Percentiles rank a stretch among this genome's conserved stretches.
These are phyloP conservation scores for Vulpes ferrilata DNA, from an alignment of 2,113 vertebrate species.

Conservation along the genomic window DNA sequence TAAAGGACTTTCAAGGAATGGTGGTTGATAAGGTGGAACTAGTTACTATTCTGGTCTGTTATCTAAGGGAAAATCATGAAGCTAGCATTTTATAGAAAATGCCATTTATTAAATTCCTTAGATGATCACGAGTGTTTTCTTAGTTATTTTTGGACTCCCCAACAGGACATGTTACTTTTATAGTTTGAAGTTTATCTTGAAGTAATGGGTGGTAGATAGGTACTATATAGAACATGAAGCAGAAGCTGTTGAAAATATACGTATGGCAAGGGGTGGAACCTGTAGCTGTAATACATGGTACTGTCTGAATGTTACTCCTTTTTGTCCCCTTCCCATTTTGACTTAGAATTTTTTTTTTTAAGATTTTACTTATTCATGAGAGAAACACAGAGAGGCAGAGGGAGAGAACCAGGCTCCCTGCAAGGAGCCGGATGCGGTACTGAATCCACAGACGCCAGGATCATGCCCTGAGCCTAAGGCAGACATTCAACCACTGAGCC, in stretches of 20 bases:
- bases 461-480: no score
- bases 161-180: not conserved
- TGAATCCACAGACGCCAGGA: no score
- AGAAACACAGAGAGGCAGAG: no score
- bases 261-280: not conserved
- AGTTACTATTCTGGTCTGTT: conserved; percentile 75
- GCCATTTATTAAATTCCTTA: conserved; percentile 48
- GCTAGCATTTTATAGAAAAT: conserved; percentile 53
- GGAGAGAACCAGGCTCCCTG: no score
- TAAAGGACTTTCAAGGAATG: conserved; percentile 78
- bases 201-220: not conserved
- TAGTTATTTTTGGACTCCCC: conserved; percentile 41
- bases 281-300: not conserved
- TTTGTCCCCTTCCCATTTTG: not conserved
- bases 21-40: conserved; percentile 68
- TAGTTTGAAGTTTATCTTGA: conserved; percentile 30
- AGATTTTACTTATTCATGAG: no score
- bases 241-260: not conserved
- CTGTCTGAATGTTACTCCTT: not conserved
- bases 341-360: not conserved
- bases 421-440: no score
- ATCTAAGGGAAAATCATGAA: conserved; percentile 68
- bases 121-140: conserved; percentile 38
- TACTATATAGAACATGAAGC: not conserved
- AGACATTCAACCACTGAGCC: no score